A percentile compares a stretch with the other conserved stretches of the same genome.
Evolutionary conservation across 2,888 invertebrate species (phyloP).

Genomic region (Trissoscelio sp.): DNA sequence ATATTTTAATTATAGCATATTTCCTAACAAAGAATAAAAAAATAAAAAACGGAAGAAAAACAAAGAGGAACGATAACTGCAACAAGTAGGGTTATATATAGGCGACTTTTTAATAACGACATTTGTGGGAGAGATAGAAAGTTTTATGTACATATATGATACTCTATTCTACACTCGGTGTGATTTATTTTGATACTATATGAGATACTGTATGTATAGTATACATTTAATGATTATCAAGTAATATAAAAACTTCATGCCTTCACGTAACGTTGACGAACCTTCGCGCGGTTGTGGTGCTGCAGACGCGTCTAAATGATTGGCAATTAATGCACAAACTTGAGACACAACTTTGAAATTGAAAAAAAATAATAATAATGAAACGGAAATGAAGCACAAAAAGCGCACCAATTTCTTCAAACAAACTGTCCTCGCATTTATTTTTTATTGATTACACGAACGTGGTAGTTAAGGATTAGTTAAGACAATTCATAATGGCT

Average conservation of each 20-base stretch:
- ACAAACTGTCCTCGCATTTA: constrained; percentile 33
- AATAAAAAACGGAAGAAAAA: constrained; percentile 64
- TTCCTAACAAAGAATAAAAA: constrained; percentile 74
- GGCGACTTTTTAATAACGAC: constrained; percentile 76
- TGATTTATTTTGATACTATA: constrained; percentile 83
- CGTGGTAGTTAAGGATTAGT: constrained; percentile 58
- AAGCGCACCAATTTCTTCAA: constrained; percentile 45
- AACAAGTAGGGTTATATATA: constrained; percentile 71
- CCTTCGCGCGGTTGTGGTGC: constrained; percentile 76
- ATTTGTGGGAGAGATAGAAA: constrained; percentile 70
- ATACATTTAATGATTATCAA: constrained; percentile 77
- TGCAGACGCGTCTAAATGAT: constrained; percentile 51
- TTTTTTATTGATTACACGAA: constrained; percentile 38
- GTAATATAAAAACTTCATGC: constrained; percentile 78
- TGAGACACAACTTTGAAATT: not conserved
- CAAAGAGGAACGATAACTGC: constrained; percentile 66
- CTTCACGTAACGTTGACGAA: constrained; percentile 79
- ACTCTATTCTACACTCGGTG: constrained; percentile 82
- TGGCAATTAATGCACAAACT: constrained; percentile 30
- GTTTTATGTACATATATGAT: constrained; percentile 80
- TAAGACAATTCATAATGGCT: constrained; percentile 59
- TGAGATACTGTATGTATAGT: constrained; percentile 75
- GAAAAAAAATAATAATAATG: constrained; percentile 14
- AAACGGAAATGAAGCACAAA: too few relatives aligned
- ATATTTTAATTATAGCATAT: constrained; percentile 81